Base-by-base conservation (phyloP, 2,113 vertebrate genomes). In the Lanius ludovicianus region DNA sequence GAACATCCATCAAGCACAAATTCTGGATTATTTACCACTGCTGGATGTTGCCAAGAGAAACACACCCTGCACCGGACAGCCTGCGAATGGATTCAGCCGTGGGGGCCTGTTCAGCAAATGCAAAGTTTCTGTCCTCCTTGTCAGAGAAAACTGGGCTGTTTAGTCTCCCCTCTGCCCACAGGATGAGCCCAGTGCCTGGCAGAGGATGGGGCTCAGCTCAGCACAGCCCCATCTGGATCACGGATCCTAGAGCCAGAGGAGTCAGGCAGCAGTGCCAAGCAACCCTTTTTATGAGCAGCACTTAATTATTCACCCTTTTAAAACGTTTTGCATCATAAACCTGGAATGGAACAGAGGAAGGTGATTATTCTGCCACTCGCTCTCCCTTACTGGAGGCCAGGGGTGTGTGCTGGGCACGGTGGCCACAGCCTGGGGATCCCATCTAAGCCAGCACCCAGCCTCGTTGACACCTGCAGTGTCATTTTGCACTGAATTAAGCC, bases 271-370 rank as follows among this genome's bases (percentile, higher is more conserved):
- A 8, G 15, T 15, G 33, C 52, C 31, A 11, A 90, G 46, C 16
- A 50, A 27, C 50, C 17, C 52, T 93, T 89, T 92, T 94, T 68
- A 91, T 7, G 64, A 92, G 65, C 73, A 65, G 84, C 60, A 71
- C 79, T 96, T 95, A 89, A 93, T 95, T 89, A 96, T 71, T 89
- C 39, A 7, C 70, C 69, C 78, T 91, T 94, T 96, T 71, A 83
- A 93, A 92, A 90, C 7, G 67, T 89, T 96, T 94, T 93, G 94
- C 96, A 60, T 69, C 93, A 80, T 91, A 96, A 95, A 96, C 67
- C 78, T 31, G 52, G 47, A 59, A 92, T 37, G 63, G 81, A 89
- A 64, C 9, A 2, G 67, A 71, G 69, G 80, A 87, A 64, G 52
- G 81, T 7, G 23, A 92, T 94, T 67, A 65, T 64, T 55, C 62